These are phyloP conservation scores for Lepus europaeus DNA, from an alignment of 2,113 vertebrate species.

Conservation along the genomic window DNA sequence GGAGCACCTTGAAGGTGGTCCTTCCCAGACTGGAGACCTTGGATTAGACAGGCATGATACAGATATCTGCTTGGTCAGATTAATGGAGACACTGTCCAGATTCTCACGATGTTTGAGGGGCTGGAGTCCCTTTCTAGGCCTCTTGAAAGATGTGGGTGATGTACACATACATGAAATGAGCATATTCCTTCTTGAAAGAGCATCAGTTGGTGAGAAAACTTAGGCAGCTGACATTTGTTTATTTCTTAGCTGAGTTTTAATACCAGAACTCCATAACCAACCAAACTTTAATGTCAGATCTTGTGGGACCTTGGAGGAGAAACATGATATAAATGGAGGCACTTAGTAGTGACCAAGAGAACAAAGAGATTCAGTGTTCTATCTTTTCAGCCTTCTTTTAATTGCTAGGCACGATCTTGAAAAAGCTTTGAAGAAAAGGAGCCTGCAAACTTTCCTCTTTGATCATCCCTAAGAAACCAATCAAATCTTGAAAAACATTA, in stretches of 20 bases:
- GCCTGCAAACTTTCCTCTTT: not conserved
- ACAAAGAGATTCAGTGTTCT: not conserved
- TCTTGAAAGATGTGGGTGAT: not conserved
- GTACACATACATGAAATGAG: not conserved
- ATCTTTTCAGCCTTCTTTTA: not conserved
- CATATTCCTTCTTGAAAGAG: not conserved
- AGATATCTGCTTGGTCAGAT: not conserved
- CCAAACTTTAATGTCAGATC: not conserved
- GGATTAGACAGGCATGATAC: accelerated
- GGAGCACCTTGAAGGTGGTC: not conserved
- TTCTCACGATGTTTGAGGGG: not conserved
- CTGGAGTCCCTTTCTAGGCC: not conserved
- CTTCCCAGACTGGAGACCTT: accelerated
- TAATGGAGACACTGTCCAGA: not conserved
- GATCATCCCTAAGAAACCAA: not conserved
- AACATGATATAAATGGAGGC: not conserved
- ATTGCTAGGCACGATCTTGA: not conserved
- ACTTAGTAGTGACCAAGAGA: not conserved
- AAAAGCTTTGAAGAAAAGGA: not conserved
- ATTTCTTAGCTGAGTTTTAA: not conserved
- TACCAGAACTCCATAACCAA: not conserved
- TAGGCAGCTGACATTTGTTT: not conserved
- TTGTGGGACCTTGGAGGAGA: not conserved
- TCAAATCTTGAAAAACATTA: conserved; percentile 21
- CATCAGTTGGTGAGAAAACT: not conserved